Conservation (phyloP, 2,797 vertebrate species). For the Mycteria americana region DNA sequence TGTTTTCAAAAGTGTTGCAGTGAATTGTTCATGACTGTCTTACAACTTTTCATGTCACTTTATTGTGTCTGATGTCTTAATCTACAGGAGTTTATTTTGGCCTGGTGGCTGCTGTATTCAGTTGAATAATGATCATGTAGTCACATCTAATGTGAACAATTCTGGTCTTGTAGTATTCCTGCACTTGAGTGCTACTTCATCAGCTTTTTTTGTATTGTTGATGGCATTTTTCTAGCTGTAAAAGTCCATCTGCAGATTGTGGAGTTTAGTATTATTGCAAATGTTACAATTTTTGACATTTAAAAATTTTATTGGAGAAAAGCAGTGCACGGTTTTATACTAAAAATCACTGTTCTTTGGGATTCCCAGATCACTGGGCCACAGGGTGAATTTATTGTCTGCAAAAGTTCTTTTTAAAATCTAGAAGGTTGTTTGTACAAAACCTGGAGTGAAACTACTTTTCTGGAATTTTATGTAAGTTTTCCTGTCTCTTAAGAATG, state of each 20-base stretch:
- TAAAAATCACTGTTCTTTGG: neutral
- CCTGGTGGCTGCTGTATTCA: accelerated
- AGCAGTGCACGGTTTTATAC: neutral
- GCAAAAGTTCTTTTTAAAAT: neutral
- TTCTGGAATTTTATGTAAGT: neutral
- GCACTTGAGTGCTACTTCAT: neutral
- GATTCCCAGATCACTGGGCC: neutral
- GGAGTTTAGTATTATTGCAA: neutral
- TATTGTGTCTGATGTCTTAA: neutral
- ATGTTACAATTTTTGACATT: neutral
- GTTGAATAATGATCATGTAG: neutral
- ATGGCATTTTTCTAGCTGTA: neutral
- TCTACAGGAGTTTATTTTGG: neutral
- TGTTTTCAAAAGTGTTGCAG: neutral
- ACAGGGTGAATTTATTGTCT: neutral
- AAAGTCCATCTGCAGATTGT: neutral
- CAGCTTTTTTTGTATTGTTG: neutral
- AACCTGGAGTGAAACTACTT: neutral
- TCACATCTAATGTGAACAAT: neutral
- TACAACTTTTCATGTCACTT: neutral
- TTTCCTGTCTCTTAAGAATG: neutral
- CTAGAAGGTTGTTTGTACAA: neutral
- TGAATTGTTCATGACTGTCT: neutral
- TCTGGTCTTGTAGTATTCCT: neutral
- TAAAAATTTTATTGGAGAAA: neutral